These are phyloP conservation scores for Tympanuchus pallidicinctus DNA, from an alignment of 2,113 vertebrate species.

Conservation along the genomic window DNA sequence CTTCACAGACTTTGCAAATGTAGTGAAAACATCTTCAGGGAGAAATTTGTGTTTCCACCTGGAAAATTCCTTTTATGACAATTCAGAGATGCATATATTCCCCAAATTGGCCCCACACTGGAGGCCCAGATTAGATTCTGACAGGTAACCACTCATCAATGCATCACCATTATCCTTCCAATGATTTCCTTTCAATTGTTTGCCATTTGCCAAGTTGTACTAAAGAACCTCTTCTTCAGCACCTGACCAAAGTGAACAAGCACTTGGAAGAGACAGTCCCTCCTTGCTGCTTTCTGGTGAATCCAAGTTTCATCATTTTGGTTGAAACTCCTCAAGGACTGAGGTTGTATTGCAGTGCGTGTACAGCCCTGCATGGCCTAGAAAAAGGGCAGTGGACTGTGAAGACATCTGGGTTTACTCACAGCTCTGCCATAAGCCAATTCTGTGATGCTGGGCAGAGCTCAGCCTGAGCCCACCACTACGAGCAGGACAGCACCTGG, in stretches of 20 bases:
- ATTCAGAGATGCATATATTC: background rate
- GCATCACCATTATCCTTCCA: background rate
- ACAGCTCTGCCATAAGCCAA: background rate
- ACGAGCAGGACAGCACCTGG: rapidly evolving
- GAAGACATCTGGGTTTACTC: background rate
- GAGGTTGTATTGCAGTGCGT: background rate
- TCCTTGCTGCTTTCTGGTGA: background rate
- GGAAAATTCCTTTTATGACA: background rate
- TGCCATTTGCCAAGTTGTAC: background rate
- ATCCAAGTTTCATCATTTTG: background rate
- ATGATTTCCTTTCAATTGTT: background rate
- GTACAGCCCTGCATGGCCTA: rapidly evolving
- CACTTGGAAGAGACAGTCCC: background rate
- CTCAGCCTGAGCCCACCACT: background rate
- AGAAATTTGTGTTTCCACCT: background rate
- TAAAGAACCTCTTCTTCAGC: background rate
- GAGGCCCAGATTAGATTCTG: background rate
- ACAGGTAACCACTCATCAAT: background rate
- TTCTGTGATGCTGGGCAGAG: background rate
- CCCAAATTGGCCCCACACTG: background rate
- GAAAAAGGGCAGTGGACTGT: background rate
- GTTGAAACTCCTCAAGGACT: background rate
- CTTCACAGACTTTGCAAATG: background rate
- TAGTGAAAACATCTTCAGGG: background rate
- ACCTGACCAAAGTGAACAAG: background rate